Evolutionary conservation across 35 echinoderm and acorn worm genomes (phyloP).

Genomic region (Patiria miniata): DNA sequence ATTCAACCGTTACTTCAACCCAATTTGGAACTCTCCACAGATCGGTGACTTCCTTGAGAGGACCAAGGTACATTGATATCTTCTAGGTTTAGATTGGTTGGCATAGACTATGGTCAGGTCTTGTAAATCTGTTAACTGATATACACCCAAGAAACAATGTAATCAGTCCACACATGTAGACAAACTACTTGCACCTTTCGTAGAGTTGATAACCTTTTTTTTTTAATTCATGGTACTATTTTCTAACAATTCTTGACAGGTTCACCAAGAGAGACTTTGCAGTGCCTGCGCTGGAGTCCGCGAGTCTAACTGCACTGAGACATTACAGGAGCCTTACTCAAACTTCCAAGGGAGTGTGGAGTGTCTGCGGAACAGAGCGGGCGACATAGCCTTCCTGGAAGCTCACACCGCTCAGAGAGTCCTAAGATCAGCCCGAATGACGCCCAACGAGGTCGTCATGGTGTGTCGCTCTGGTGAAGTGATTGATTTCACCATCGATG

Average conservation of each 20-base stretch:
- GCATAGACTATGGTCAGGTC: too few species aligned
- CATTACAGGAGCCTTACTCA: constrained; percentile 54
- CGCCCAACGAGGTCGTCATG: neutral
- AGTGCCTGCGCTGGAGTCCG: constrained; percentile 55
- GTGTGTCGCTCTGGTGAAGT: constrained; percentile 71
- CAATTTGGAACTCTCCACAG: constrained; percentile 86
- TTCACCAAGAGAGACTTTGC: constrained; percentile 60
- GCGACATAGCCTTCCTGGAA: constrained; percentile 85
- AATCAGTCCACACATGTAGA: too few species aligned
- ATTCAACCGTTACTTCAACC: constrained; percentile 95
- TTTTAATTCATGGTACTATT: neutral
- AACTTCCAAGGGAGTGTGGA: constrained; percentile 53
- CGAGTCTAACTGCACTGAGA: constrained; percentile 21
- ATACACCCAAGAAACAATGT: too few species aligned
- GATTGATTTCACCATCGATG: constrained; percentile 40
- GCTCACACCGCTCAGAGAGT: constrained; percentile 38
- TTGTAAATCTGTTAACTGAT: too few species aligned
- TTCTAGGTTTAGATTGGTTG: too few species aligned
- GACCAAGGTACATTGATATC: constrained; percentile 62
- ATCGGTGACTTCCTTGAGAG: constrained; percentile 61
- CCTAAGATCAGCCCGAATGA: neutral
- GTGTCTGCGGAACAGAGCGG: constrained; percentile 65
- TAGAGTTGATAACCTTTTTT: too few species aligned
- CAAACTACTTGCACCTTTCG: too few species aligned
- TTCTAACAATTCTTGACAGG: constrained; percentile 33